Percentiles rank a stretch among this genome's conserved stretches.
Conservation (phyloP, 2,888 invertebrate genomes). For the Metallyticus violacea region DNA sequence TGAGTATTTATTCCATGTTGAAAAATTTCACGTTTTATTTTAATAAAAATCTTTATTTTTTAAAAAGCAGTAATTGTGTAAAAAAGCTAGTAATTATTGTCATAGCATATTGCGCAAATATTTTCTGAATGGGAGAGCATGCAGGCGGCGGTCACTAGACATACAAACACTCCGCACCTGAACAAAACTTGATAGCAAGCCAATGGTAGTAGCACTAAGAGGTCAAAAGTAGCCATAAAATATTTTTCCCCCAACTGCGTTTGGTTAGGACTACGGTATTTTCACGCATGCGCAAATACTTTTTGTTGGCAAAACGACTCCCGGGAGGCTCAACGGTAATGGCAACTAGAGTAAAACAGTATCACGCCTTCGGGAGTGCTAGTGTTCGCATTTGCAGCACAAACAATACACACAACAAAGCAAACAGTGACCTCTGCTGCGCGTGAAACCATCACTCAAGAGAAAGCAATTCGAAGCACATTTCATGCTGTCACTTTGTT, state of each 20-base stretch:
- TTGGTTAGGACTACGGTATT: neutral
- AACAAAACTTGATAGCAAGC: neutral
- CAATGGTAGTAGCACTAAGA: neutral
- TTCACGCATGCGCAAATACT: neutral
- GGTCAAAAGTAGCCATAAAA: neutral
- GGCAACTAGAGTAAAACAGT: neutral
- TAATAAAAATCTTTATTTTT: no score
- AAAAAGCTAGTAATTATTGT: no score
- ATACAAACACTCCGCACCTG: no score
- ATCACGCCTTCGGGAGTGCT: neutral
- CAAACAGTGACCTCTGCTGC: neutral
- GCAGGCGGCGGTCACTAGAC: no score
- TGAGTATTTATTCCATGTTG: no score
- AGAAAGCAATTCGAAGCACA: neutral
- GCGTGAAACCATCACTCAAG: neutral
- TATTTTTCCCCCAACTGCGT: neutral
- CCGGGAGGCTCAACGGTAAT: neutral
- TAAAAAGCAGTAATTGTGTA: no score
- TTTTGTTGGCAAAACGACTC: neutral
- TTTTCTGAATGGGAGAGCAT: no score
- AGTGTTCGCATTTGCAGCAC: neutral
- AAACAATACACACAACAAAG: neutral
- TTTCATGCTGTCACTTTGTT: neutral
- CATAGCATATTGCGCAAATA: no score
- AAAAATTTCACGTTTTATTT: no score